phyloP scores from a whole-genome alignment of 1,140 invertebrate genomes.

The Bradynema listronoti region DNA sequence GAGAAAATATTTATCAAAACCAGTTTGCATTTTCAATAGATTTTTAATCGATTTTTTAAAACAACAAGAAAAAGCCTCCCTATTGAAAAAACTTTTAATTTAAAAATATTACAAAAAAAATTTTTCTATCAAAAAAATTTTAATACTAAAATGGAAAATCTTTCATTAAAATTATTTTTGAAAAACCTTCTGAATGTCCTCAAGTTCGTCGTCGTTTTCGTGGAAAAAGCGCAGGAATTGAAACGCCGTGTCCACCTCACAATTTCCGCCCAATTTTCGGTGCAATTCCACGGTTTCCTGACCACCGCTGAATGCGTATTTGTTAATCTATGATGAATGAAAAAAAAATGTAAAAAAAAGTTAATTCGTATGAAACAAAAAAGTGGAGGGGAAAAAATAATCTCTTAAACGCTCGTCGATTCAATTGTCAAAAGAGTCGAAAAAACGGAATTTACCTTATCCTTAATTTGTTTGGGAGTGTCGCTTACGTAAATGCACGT shows the following conservation, averaged over 20 bases:
- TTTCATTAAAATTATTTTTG: not conserved
- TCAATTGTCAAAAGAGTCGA: not conserved
- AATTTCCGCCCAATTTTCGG: constrained; percentile 77
- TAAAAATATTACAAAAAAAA: not conserved
- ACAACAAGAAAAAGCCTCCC: not conserved
- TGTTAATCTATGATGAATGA: constrained; percentile 70
- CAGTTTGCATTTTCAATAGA: not conserved
- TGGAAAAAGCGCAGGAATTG: constrained; percentile 92
- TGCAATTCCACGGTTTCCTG: constrained; percentile 86
- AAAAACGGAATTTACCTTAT: constrained; percentile 66
- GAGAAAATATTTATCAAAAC: not conserved
- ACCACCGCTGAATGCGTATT: constrained; percentile 95
- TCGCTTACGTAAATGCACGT: constrained; percentile 90
- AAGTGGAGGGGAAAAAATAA: not conserved
- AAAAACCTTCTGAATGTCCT: constrained; percentile 69
- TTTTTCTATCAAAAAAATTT: too few species aligned
- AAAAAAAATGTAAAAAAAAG: not conserved
- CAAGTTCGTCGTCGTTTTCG: constrained; percentile 81
- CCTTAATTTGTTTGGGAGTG: constrained; percentile 90
- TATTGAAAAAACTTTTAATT: too few species aligned
- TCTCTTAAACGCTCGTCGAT: too few species aligned
- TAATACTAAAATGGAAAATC: too few species aligned
- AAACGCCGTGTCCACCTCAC: constrained; percentile 86
- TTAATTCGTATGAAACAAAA: not conserved
- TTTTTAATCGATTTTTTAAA: not conserved